Base-by-base conservation (phyloP, 2,113 vertebrate genomes). In the Anser cygnoides region DNA sequence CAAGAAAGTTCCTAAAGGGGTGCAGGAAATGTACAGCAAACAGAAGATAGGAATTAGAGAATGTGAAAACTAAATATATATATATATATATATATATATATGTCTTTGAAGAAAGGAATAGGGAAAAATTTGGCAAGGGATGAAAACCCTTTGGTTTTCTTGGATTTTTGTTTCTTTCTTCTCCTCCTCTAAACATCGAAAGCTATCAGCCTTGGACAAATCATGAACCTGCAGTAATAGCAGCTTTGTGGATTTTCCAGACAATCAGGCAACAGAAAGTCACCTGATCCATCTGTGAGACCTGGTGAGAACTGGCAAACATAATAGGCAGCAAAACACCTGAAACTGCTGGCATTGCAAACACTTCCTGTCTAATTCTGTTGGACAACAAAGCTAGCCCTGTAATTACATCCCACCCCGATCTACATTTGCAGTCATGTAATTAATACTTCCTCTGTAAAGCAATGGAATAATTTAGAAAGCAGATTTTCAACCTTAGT, bases 371-470 rank as follows among this genome's bases (percentile, higher is more conserved):
- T 92, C 97, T 97, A 97, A 97, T 97, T 98, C 97, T 98, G 97
- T 98, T 95, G 96, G 97, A 98, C 97, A 98, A 98, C 97, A 98
- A 98, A 98, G 97, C 96, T 39, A n/a, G 95, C 97, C 98, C 98
- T 98, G 98, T 98, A 98, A 98, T 98, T 98, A 98, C 97, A 98
- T 98, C 98, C 98, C 96, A 97, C 93, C 81, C 96, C 89, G 79
- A 98, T 98, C 98, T 98, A 96, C 97, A 97, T 98, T 98, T 97
- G 92, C 97, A 98, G 97, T 95, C 97, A 3, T 98, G 98, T 98
- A 98, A 98, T 98, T 98, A 98, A 98, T 98, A 98, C 98, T 98
- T 98, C 98, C 98, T 98, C 98, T 97, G 86, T 96, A 97, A 97
- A 97, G 98, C 91, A 98, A 96, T 91, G 94, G 98, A 97, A 98